Conservation (phyloP, 1,140 invertebrate genomes). For the Coboldia fuscipes region DNA sequence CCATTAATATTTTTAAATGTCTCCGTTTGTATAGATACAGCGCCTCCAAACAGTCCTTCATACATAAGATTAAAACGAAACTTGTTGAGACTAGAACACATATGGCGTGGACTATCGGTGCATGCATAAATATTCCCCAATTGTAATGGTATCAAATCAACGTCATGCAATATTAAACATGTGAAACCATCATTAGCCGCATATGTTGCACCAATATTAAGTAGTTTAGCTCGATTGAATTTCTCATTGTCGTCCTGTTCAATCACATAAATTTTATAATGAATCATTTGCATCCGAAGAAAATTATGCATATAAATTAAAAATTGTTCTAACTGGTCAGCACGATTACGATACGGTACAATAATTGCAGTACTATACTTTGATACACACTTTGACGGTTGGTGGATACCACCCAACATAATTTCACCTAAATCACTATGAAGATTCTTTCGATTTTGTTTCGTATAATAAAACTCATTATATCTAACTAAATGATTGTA, state of each 20-base stretch:
- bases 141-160: constrained; percentile 81
- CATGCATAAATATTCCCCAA: constrained; percentile 82
- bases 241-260: constrained; percentile 59
- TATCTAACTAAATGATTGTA: constrained; percentile 14
- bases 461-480: constrained; percentile 12
- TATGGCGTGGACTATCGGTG: constrained; percentile 64
- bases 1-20: constrained; percentile 70
- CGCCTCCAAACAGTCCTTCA: constrained; percentile 49
- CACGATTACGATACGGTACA: constrained; percentile 70
- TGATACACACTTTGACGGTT: constrained; percentile 46
- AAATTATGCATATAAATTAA: constrained; percentile 79
- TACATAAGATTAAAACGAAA: constrained; percentile 67
- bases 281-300: constrained; percentile 63
- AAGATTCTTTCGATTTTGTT: constrained; percentile 7
- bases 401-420: background rate
- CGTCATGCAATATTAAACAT: constrained; percentile 88
- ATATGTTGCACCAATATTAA: constrained; percentile 77
- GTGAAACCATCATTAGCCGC: constrained; percentile 49
- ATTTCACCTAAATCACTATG: background rate
- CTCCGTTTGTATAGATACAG: constrained; percentile 42
- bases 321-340: constrained; percentile 56
- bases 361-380: constrained; percentile 65
- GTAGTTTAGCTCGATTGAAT: constrained; percentile 84
- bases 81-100: constrained; percentile 80
- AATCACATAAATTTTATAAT: constrained; percentile 66